Evolutionary conservation across 2,113 vertebrate genomes (phyloP), one percentile per base, ranked within the genome.

Genomic region (Stictonetta naevosa): DNA sequence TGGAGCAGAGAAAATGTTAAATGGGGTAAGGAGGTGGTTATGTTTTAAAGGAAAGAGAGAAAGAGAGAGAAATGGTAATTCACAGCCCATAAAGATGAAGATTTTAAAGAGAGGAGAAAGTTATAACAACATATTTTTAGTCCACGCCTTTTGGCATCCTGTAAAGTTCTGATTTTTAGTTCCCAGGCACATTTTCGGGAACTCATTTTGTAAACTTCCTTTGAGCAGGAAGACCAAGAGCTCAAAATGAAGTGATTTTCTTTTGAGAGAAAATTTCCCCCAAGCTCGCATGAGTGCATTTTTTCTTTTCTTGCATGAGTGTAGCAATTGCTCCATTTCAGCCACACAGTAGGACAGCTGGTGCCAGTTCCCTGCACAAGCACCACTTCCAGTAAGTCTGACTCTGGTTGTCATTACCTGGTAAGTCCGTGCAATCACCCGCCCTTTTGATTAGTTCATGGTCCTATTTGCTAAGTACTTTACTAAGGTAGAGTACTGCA

Each of bases 231-330:
- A 83, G 64, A 53, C 0, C 1, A 0, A 90, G 28, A 83, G 48
- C 42, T 72, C n/a, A 34, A 31, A 84, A 85, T 22, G 4, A 78
- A 74, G n/a, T 18, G 6, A 72, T 56, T 75, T 9, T 31, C 72
- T 64, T 44, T 38, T 38, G 23, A 90, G 31, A 58, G n/a, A 82
- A 46, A 87, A 59, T 63, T 9, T 74, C 82, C 12, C 38, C 31
- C 0, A 0, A 76, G 11, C 6, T 72, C 72, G 16, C 55, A 36
- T 59, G n/a, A 92, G 40, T 63, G 52, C 63, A 7, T 72, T 58
- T 55, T 82, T 90, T 62, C 66, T 55, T 50, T 68, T 52, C 9
- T 56, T 79, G n/a, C 0, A 0, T 50, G 13, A 78, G 5, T 0
- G 0, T 19, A 46, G 66, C 0, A 2, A 63, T 93, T 90, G 28